phyloP scores from a whole-genome alignment of 2,113 vertebrate species.

The Budorcas taxicolor region DNA sequence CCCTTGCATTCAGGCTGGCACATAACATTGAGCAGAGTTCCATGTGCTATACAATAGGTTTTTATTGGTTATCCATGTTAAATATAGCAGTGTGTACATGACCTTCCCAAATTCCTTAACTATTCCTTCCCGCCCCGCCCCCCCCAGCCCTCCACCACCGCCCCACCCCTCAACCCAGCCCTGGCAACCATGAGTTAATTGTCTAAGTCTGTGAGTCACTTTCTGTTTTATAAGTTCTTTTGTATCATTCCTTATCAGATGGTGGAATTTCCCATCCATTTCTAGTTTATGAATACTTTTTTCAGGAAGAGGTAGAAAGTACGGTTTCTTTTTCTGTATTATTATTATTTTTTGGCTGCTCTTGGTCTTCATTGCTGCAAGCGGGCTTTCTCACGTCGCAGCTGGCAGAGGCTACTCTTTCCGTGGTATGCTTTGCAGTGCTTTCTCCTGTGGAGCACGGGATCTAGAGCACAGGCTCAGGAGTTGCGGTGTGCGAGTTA shows the following conservation, averaged over 20 bases:
- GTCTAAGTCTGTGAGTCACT: background rate
- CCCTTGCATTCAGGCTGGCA: background rate
- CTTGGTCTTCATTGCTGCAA: background rate
- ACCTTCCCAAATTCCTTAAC: background rate
- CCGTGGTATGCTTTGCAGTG: background rate
- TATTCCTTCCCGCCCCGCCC: background rate
- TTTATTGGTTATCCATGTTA: background rate
- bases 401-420: background rate
- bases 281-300: background rate
- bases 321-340: background rate
- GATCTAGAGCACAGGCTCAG: background rate
- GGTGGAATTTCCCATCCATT: background rate
- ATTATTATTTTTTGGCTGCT: background rate
- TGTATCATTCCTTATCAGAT: background rate
- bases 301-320: background rate
- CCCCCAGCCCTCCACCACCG: rapidly evolving
- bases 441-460: background rate
- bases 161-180: background rate
- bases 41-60: background rate
- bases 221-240: background rate
- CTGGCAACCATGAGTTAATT: background rate
- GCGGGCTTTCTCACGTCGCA: background rate
- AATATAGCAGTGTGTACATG: background rate
- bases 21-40: background rate
- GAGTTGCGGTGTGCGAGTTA: background rate